A percentile compares a stretch with the other conserved stretches of the same genome.
Evolutionary conservation across 2,888 invertebrate species (phyloP).

Genomic region (Frankliniella fusca): DNA sequence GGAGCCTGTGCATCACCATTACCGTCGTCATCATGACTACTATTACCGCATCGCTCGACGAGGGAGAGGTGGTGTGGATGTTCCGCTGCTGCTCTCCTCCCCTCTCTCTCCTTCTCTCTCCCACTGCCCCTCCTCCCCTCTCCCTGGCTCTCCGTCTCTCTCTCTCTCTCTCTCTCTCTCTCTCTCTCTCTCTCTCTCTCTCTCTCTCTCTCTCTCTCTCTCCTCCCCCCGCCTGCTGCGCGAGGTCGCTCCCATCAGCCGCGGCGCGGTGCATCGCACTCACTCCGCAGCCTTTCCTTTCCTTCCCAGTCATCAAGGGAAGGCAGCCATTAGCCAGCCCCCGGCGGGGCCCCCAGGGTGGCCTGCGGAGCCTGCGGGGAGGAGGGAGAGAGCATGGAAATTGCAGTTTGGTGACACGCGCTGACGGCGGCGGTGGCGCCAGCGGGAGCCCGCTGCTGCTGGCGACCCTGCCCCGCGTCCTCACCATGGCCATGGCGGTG

Average conservation of each 20-base stretch:
- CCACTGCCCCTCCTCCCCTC: conserved; percentile 17
- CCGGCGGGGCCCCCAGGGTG: no score
- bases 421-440: no score
- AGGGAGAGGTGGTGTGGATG: background rate
- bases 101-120: conserved; percentile 20
- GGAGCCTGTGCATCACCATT: no score
- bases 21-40: no score
- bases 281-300: background rate
- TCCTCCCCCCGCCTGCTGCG: background rate
- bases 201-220: background rate
- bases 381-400: no score
- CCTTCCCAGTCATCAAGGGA: background rate
- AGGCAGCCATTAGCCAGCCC: no score
- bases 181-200: conserved; percentile 12
- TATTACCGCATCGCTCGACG: background rate
- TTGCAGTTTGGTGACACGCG: no score
- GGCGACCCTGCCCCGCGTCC: no score
- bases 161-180: conserved; percentile 18
- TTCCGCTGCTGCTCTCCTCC: conserved; percentile 28
- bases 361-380: no score
- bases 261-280: background rate
- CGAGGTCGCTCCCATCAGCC: conserved; percentile 16
- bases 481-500: no score
- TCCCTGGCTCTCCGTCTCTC: conserved; percentile 26
- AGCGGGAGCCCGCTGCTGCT: no score